Evolutionary conservation across 2,113 vertebrate species (phyloP).

Genomic region (Sporophila hypoxantha): DNA sequence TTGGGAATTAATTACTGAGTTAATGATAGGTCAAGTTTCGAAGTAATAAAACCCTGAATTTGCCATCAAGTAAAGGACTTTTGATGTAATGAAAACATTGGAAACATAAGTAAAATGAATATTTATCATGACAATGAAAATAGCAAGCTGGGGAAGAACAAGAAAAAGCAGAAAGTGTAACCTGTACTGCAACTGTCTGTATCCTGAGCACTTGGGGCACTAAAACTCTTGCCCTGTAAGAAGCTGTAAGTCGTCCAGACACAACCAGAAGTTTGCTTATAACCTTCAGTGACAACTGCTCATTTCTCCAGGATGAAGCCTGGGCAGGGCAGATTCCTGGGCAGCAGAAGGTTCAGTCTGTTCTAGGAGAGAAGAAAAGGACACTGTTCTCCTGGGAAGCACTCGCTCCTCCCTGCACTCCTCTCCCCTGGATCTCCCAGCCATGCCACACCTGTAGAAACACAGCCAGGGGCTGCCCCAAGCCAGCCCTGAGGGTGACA

Average conservation of each 20-base stretch:
- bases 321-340: not conserved
- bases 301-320: not conserved
- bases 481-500: not conserved
- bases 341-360: not conserved
- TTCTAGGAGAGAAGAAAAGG: not conserved
- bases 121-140: not conserved
- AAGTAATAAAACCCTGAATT: not conserved
- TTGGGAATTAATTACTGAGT: not conserved
- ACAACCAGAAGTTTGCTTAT: not conserved
- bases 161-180: not conserved
- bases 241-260: not conserved
- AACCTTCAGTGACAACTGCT: not conserved
- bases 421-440: not conserved
- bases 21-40: not conserved
- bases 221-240: not conserved
- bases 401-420: fast-evolving
- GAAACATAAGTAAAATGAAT: not conserved
- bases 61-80: not conserved
- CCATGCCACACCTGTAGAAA: not conserved
- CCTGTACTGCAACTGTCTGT: not conserved
- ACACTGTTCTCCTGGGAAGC: not conserved
- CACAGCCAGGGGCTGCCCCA: not conserved
- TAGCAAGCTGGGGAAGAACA: not conserved
- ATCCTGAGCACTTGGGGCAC: not conserved
- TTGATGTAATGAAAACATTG: not conserved